These are phyloP conservation scores for Sciaenops ocellatus DNA, from an alignment of 2,797 vertebrate species.

Conservation along the genomic window DNA sequence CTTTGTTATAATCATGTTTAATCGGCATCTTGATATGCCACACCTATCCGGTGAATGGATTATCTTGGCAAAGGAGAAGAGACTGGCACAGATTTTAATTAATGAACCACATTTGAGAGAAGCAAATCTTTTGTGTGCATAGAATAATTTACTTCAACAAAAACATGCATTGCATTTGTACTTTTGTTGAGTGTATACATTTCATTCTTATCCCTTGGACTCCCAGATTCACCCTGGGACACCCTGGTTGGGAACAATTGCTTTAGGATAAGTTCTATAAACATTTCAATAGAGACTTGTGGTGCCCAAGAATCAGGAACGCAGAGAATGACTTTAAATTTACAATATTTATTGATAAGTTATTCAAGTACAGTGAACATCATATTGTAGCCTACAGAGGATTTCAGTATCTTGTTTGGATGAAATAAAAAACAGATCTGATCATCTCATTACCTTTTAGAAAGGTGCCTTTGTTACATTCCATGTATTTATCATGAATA, in stretches of 20 bases:
- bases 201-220: background rate
- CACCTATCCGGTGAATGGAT: too few relatives aligned
- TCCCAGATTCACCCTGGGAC: background rate
- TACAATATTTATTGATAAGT: slow-evolving; percentile 74
- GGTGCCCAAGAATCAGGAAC: slow-evolving; percentile 9
- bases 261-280: background rate
- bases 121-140: too few relatives aligned
- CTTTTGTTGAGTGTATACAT: too few relatives aligned
- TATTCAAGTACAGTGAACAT: slow-evolving; percentile 66
- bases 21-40: too few relatives aligned
- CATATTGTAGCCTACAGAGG: slow-evolving; percentile 52
- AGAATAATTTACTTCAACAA: too few relatives aligned
- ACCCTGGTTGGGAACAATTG: background rate
- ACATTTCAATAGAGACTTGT: background rate
- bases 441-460: slow-evolving; percentile 36
- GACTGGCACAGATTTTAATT: too few relatives aligned
- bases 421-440: slow-evolving; percentile 49
- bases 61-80: too few relatives aligned
- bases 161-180: too few relatives aligned
- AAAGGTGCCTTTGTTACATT: slow-evolving; percentile 57
- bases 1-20: too few relatives aligned
- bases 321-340: slow-evolving; percentile 11
- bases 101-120: too few relatives aligned
- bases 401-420: slow-evolving; percentile 56
- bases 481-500: slow-evolving; percentile 37